Evolutionary conservation across 2,888 invertebrate species (phyloP).

Genomic region (Cheilosia soror): DNA sequence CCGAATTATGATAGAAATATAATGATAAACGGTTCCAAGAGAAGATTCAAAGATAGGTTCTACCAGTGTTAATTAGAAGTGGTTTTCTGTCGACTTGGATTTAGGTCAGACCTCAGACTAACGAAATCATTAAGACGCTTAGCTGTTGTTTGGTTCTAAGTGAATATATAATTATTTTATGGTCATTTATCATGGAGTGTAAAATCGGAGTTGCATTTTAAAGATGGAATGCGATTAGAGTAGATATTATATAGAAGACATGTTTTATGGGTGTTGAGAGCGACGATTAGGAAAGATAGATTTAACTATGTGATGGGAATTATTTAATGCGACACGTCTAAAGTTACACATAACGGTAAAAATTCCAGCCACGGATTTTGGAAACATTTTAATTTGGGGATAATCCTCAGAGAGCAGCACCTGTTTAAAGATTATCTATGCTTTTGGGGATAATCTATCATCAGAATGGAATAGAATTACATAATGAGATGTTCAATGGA

Average conservation of each 20-base stretch:
- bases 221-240: not conserved
- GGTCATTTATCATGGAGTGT: not conserved
- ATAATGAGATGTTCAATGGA: no score
- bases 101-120: constrained; percentile 22
- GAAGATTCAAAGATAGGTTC: not conserved
- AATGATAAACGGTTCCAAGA: not conserved
- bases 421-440: no score
- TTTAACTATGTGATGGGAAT: no score
- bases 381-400: no score
- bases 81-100: constrained; percentile 23
- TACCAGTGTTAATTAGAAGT: constrained; percentile 45
- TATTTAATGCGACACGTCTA: no score
- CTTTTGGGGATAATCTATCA: no score
- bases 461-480: no score
- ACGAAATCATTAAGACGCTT: constrained; percentile 41
- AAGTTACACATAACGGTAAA: no score
- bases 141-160: constrained; percentile 23
- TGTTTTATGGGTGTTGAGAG: constrained; percentile 4
- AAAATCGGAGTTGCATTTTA: not conserved
- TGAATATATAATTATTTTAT: not conserved
- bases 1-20: constrained; percentile 29
- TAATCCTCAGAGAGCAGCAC: no score
- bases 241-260: not conserved
- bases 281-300: no score
- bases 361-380: no score